Base-by-base conservation (phyloP, 2,888 invertebrate species). In the Teinopalpus imperialis region DNA sequence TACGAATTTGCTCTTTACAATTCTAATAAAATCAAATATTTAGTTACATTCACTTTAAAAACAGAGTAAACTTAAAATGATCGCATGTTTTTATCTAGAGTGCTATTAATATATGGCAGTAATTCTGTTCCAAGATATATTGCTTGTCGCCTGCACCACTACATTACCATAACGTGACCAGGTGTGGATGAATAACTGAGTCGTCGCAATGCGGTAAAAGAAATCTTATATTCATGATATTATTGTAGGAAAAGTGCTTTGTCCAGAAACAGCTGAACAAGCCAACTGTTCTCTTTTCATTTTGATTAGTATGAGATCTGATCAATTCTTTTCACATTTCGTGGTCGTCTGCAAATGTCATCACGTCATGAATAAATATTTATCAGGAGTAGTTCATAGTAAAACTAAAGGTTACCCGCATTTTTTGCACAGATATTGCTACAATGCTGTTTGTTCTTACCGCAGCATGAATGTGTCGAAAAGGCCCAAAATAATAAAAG, bases 171-270 rank as follows among this genome's bases (percentile, higher is more conserved):
- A 77, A 65, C 69, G 69, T 66, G 68, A 72, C 70, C 83, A 85
- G 86, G 82, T 85, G 86, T 80, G 72, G 66, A 73, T 71, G 76
- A 81, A 78, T 81, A 82, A 76, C 80, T 76, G 78, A 83, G 72
- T 74, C 81, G 81, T 81, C 86, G 86, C 86, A 87, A 76, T 85
- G 87, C 86, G 79, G 82, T 75, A 72, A 65, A 67, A 58, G 63
- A 63, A 68, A 79, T 78, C 71, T 79, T 76, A 75, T 79, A 80
- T 82, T 83, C 81, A 82, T 83, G 78, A 73, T 79, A 76, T 79
- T 81, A 75, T 79, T 59, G 61, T 61, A 59, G 53, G 56, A 49
- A 16, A 37, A 32, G 36, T 41, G 30, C 31, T 31, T 31, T 31
- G 41, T 36, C 43, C 27, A 21, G 21, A 29, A 14, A 43, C 27